Percentiles rank a stretch among this genome's conserved stretches.
These are phyloP conservation scores for Coreoperca whiteheadi DNA, from an alignment of 2,113 vertebrate genomes.

Conservation along the genomic window DNA sequence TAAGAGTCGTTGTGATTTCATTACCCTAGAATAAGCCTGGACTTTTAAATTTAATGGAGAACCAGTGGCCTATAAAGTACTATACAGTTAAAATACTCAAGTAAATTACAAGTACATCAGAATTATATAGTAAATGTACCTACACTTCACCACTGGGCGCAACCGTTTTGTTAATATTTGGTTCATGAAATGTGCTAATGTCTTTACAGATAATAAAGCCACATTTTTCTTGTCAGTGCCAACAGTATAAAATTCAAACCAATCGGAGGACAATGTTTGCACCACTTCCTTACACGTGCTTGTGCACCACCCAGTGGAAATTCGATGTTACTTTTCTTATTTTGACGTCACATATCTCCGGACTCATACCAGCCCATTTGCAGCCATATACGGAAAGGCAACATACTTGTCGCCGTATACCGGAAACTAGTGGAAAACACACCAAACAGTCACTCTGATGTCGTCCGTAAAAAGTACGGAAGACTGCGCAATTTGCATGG, in stretches of 20 bases:
- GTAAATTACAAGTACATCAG: neutral
- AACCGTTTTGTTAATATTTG: neutral
- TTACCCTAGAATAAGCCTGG: no score
- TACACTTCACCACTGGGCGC: neutral
- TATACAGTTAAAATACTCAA: no score
- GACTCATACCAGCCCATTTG: no score
- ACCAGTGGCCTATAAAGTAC: neutral
- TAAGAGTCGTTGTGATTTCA: no score
- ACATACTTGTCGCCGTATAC: neutral
- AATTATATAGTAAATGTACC: no score
- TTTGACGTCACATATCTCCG: slow-evolving; percentile 19
- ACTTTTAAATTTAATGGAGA: no score
- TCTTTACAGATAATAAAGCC: neutral
- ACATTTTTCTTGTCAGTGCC: neutral
- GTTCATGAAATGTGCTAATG: neutral
- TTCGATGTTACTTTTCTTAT: neutral
- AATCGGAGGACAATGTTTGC: neutral
- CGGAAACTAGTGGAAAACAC: slow-evolving; percentile 14
- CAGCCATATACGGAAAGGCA: neutral
- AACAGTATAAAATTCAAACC: neutral
- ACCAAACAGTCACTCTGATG: neutral
- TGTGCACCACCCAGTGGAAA: neutral
- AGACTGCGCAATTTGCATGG: slow-evolving; percentile 59
- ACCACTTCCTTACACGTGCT: neutral
- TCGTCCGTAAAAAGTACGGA: neutral